Percentiles rank a stretch among this genome's conserved stretches.
Conservation (phyloP, 2,888 invertebrate species). For the Eristalis tenax region DNA sequence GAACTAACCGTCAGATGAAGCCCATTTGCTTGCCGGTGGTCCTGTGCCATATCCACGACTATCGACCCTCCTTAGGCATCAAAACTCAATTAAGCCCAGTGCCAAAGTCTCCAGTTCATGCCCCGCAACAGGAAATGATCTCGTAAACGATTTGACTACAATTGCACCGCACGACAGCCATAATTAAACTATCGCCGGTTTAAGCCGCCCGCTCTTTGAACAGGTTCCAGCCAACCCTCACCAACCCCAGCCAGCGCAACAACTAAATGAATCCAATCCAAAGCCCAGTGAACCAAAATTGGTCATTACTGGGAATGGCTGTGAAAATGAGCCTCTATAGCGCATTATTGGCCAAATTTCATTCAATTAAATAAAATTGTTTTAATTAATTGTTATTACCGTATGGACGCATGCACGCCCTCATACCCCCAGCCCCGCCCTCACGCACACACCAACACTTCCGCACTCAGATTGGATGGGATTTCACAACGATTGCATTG, state of each 20-base stretch:
- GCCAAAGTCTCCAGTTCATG: not conserved
- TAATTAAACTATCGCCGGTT: slow-evolving; percentile 57
- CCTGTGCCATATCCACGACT: too few relatives aligned
- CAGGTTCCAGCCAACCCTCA: not conserved
- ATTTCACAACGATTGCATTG: slow-evolving; percentile 52
- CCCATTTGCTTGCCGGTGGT: too few relatives aligned
- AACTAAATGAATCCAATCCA: slow-evolving; percentile 30
- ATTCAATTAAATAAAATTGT: slow-evolving; percentile 72
- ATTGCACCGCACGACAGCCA: slow-evolving; percentile 58
- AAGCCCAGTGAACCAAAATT: slow-evolving; percentile 66
- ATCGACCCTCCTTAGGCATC: too few relatives aligned
- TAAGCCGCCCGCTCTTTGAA: slow-evolving; percentile 13
- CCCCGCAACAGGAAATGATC: not conserved
- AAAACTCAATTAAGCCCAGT: not conserved
- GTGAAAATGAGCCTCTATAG: slow-evolving; percentile 68
- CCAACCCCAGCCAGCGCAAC: not conserved
- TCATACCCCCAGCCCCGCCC: not conserved
- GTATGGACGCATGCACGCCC: not conserved
- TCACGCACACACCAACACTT: not conserved
- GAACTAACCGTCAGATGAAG: too few relatives aligned
- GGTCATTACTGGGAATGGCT: slow-evolving; percentile 64
- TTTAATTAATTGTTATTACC: slow-evolving; percentile 72
- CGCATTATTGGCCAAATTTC: slow-evolving; percentile 70
- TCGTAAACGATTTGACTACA: slow-evolving; percentile 39
- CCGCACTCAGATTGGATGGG: slow-evolving; percentile 30